A percentile compares a stretch with the other conserved stretches of the same genome.
phyloP scores from a whole-genome alignment of 1,140 invertebrate species.

The Hermetia illucens region DNA sequence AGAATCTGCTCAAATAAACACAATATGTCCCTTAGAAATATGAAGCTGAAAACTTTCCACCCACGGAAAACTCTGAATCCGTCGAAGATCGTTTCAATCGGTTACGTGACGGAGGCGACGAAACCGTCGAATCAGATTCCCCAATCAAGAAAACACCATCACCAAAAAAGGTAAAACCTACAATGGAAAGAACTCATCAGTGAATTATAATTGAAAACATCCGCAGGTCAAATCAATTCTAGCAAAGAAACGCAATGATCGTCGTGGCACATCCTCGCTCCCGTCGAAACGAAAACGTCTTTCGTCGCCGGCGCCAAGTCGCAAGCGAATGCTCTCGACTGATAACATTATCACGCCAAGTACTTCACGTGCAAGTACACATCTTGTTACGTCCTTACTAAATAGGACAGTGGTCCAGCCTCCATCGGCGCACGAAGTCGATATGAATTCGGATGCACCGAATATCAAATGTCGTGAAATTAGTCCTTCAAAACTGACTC shows the following conservation, averaged over 20 bases:
- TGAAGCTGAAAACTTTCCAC: no score
- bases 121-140: constrained; percentile 5
- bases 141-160: background rate
- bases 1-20: no score
- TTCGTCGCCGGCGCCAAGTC: background rate
- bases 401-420: constrained; percentile 22
- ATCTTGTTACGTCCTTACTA: constrained; percentile 22
- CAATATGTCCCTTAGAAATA: constrained; percentile 15
- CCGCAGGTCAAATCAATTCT: background rate
- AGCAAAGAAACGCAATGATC: background rate
- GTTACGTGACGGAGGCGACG: constrained; percentile 35
- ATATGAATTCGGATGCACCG: constrained; percentile 62
- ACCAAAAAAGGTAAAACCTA: constrained; percentile 9
- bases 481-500: constrained; percentile 69
- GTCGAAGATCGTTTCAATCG: constrained; percentile 53
- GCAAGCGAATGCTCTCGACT: background rate
- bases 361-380: constrained; percentile 14
- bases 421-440: constrained; percentile 57
- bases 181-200: constrained; percentile 9
- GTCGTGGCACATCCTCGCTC: background rate
- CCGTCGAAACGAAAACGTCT: constrained; percentile 3
- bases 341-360: constrained; percentile 3
- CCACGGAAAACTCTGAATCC: constrained; percentile 3
- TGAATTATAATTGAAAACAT: no score
- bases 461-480: constrained; percentile 77